A percentile compares a stretch with the other conserved stretches of the same genome.
phyloP scores from a whole-genome alignment of 2,888 invertebrate genomes.

The Philonicus albiceps region DNA sequence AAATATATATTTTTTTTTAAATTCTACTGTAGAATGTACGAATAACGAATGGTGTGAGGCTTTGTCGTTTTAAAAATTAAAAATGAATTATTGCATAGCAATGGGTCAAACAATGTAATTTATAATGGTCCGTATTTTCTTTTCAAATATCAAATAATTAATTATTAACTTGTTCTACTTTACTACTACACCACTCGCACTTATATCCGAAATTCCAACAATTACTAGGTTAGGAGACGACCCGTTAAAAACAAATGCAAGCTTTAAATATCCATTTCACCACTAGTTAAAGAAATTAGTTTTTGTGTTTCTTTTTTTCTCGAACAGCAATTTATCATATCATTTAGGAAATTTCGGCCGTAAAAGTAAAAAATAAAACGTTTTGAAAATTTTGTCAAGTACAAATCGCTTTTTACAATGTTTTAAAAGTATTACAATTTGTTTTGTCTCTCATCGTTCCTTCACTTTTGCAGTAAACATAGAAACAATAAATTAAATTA shows the following conservation, averaged over 20 bases:
- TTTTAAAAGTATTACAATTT: neutral
- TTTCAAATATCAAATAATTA: too few species aligned
- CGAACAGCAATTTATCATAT: neutral
- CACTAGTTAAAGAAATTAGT: neutral
- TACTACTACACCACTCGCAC: neutral
- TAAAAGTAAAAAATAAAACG: slow-evolving; percentile 9
- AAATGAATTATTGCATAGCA: neutral
- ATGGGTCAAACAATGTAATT: neutral
- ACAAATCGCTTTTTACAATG: neutral
- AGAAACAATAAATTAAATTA: slow-evolving; percentile 1
- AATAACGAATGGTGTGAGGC: neutral
- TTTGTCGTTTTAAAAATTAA: neutral
- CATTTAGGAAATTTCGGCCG: neutral
- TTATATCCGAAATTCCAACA: neutral
- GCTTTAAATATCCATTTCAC: neutral
- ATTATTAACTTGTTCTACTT: neutral
- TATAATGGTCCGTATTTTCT: neutral
- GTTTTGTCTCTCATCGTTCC: neutral
- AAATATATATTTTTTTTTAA: neutral
- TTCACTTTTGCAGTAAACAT: neutral
- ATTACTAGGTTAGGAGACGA: neutral
- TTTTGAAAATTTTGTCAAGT: slow-evolving; percentile 28
- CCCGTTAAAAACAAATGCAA: neutral
- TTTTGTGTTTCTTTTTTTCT: neutral
- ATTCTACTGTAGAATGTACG: neutral